Base-by-base conservation (phyloP, 2,113 vertebrate genomes). In the Oryzias celebensis region DNA sequence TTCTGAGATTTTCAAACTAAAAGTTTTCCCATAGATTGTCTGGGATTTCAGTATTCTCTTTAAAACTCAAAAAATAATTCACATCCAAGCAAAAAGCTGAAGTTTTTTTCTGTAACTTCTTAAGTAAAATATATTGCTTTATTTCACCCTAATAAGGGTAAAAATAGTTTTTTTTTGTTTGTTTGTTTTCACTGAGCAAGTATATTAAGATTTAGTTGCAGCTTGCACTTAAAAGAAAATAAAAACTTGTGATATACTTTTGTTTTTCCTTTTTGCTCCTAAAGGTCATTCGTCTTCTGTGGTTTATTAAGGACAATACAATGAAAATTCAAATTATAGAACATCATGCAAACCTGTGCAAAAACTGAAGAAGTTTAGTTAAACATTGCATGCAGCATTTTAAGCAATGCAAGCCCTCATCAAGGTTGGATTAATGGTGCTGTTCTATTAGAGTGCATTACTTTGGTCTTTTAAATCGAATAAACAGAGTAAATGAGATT, bases 401-500 rank as follows among this genome's bases (percentile, higher is more conserved):
- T 5, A 7, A 49, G 36, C 1, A 16, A 31, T 20, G 16, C 47
- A 47, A 52, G 7, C 20, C 15, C 41, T 28, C n/a, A 59, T 52
- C 46, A 47, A 15, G 10, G 7, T 22, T 13, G 5, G 43, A 53
- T 71, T 14, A 43, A 53, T 1, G 17, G 50, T 42, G 15, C 31
- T 61, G 13, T 52, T 64, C 16, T 17, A 42, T 51, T 62, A 36
- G 36, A 45, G 18, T 64, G 43, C 54, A 52, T 51, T 0, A 51
- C 3, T 45, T 57, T 26, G 52, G 44, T 26, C 31, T 58, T 17
- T 60, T 42, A 24, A 36, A 26, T 7, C 51, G 56, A 65, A 71
- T 58, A 61, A 76, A 66, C 47, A 17, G 22, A 36, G 41, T 24
- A 48, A 43, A 22, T 57, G 17, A 57, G 20, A 52, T 42, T 24